phyloP scores from a whole-genome alignment of 2,888 invertebrate species.

The Drosophila hamatofila region DNA sequence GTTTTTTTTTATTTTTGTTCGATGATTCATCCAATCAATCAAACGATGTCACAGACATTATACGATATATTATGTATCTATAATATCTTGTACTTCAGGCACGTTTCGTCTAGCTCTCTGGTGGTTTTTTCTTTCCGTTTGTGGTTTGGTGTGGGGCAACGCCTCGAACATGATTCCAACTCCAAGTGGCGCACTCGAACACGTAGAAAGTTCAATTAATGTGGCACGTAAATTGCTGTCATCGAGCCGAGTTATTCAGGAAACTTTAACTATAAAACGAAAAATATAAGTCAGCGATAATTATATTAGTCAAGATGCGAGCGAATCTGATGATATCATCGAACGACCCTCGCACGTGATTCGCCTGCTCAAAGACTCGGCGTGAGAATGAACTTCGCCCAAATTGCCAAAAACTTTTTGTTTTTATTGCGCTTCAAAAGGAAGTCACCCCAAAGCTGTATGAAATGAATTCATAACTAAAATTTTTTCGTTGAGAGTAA shows the following conservation, averaged over 20 bases:
- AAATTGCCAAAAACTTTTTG: slow-evolving; percentile 23
- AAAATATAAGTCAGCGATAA: slow-evolving; percentile 21
- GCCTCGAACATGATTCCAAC: slow-evolving; percentile 25
- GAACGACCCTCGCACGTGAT: slow-evolving; percentile 62
- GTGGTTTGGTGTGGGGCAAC: slow-evolving; percentile 30
- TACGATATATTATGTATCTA: slow-evolving; percentile 16
- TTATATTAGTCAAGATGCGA: slow-evolving; percentile 41
- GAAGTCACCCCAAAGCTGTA: slow-evolving; percentile 39
- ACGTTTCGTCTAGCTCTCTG: slow-evolving; percentile 60
- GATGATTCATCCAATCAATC: slow-evolving; percentile 71
- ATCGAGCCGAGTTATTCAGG: slow-evolving; percentile 41
- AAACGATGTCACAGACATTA: slow-evolving; percentile 40
- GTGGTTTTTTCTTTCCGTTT: slow-evolving; percentile 29
- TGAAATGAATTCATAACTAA: slow-evolving; percentile 47
- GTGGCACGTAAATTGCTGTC: slow-evolving; percentile 77
- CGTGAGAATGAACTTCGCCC: slow-evolving; percentile 56
- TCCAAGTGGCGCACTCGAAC: slow-evolving; percentile 67
- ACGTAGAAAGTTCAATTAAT: slow-evolving; percentile 81
- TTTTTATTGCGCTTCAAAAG: slow-evolving; percentile 13
- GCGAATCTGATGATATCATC: slow-evolving; percentile 68
- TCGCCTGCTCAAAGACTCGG: slow-evolving; percentile 49
- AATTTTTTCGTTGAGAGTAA: not conserved
- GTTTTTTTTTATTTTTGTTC: slow-evolving; percentile 17
- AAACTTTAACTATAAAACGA: slow-evolving; percentile 34
- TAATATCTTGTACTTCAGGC: slow-evolving; percentile 57